phyloP scores from a whole-genome alignment of 2,113 vertebrate species.

The Meleagris gallopavo region DNA sequence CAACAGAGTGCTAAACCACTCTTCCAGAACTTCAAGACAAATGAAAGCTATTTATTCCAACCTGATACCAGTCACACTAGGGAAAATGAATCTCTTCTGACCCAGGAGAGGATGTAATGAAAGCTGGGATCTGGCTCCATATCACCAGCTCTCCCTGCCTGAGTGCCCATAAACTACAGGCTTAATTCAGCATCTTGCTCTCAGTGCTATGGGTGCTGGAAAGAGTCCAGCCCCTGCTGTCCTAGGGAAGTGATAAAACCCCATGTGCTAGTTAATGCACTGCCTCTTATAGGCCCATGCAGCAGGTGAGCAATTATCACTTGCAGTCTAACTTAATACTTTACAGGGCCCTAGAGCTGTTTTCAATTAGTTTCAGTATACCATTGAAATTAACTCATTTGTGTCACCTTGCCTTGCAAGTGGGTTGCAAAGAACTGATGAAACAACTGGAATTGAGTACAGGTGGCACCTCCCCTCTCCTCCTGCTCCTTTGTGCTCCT shows the following conservation, averaged over 20 bases:
- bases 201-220: neutral
- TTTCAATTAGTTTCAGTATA: conserved; percentile 68
- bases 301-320: conserved; percentile 77
- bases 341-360: conserved; percentile 60
- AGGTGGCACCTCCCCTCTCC: conserved; percentile 20
- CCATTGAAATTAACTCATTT: conserved; percentile 70
- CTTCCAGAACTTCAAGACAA: neutral
- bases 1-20: neutral
- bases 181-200: neutral
- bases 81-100: neutral
- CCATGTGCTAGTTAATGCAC: conserved; percentile 38
- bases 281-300: conserved; percentile 51
- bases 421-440: neutral
- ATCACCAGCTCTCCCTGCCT: neutral
- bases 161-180: neutral
- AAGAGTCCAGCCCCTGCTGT: neutral
- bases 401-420: conserved; percentile 58
- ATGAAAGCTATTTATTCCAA: neutral
- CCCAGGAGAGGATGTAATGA: neutral
- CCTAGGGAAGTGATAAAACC: conserved; percentile 55
- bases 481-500: neutral
- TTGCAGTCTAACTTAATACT: conserved; percentile 47
- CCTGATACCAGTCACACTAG: neutral
- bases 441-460: neutral
- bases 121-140: neutral